These are phyloP conservation scores for Plectus sambesii DNA, from an alignment of 1,140 invertebrate species.

Conservation along the genomic window DNA sequence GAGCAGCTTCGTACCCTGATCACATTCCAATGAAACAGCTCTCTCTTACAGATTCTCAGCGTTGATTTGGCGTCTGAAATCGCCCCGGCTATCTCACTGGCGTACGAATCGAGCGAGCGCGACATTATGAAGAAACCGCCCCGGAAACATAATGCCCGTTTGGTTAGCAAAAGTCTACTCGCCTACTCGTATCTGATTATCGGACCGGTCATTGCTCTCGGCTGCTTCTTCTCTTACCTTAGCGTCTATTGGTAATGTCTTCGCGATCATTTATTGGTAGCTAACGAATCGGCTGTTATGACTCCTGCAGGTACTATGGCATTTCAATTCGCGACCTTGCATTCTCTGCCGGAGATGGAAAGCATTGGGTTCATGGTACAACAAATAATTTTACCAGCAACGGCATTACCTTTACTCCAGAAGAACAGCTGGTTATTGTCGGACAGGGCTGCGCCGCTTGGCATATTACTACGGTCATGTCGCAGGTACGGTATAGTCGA, in stretches of 20 bases:
- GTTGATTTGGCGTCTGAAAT: conserved; percentile 26
- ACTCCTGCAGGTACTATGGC: conserved; percentile 26
- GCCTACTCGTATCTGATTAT: conserved; percentile 25
- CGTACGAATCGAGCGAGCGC: conserved; percentile 38
- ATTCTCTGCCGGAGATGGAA: conserved; percentile 38
- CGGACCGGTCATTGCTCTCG: conserved; percentile 15
- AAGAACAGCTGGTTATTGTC: conserved; percentile 33
- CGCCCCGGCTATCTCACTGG: conserved; percentile 32
- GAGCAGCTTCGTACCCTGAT: not conserved
- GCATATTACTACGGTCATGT: conserved; percentile 42
- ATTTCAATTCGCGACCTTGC: conserved; percentile 35
- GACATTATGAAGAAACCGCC: conserved; percentile 42
- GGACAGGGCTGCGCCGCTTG: conserved; percentile 42
- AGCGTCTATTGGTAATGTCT: conserved; percentile 14
- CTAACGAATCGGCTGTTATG: not conserved
- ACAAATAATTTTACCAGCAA: conserved; percentile 32
- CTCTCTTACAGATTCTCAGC: conserved; percentile 19
- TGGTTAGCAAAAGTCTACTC: conserved; percentile 22
- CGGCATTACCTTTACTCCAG: conserved; percentile 22
- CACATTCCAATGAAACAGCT: not conserved
- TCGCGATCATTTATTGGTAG: conserved; percentile 6
- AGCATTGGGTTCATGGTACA: conserved; percentile 32
- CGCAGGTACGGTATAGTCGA: conserved; percentile 18
- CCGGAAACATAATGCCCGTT: conserved; percentile 17
- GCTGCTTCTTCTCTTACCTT: conserved; percentile 18